A percentile compares a stretch with the other conserved stretches of the same genome.
phyloP scores from a whole-genome alignment of 2,888 invertebrate genomes.

The Rhaphigaster nebulosa region DNA sequence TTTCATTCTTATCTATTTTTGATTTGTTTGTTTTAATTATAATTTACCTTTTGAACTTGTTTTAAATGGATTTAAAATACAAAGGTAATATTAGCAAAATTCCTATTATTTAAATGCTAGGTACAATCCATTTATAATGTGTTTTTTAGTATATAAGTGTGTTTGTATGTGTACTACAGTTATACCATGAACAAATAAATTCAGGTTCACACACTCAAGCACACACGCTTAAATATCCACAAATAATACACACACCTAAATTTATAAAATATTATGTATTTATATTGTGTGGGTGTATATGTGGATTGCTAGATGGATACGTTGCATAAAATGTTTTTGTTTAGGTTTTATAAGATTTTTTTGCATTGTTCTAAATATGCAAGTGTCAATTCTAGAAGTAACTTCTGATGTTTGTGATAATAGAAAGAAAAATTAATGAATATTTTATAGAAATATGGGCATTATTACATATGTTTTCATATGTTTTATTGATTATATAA shows the following conservation, averaged over 20 bases:
- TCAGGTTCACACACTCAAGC: neutral
- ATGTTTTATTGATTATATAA: neutral
- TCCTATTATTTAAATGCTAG: neutral
- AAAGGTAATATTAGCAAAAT: slow-evolving; percentile 4
- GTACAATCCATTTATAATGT: neutral
- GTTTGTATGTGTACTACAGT: neutral
- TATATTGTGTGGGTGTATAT: neutral
- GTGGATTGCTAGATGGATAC: neutral
- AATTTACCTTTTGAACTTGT: slow-evolving; percentile 24
- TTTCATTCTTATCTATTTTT: slow-evolving; percentile 35
- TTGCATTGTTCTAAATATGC: slow-evolving; percentile 25
- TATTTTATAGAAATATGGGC: neutral
- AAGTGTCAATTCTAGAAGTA: slow-evolving; percentile 46
- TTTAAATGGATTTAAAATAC: slow-evolving; percentile 11
- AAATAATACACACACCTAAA: neutral
- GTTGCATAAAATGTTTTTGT: neutral
- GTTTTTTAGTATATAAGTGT: neutral
- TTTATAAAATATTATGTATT: neutral
- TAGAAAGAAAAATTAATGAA: slow-evolving; percentile 1
- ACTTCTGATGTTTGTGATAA: slow-evolving; percentile 55
- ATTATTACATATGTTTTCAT: neutral
- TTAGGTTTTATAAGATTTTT: neutral
- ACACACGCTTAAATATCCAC: neutral
- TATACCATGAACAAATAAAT: neutral
- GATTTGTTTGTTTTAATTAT: slow-evolving; percentile 36